These are phyloP conservation scores for Drosophila chauvacae DNA, from an alignment of 1,140 invertebrate genomes.

Conservation along the genomic window DNA sequence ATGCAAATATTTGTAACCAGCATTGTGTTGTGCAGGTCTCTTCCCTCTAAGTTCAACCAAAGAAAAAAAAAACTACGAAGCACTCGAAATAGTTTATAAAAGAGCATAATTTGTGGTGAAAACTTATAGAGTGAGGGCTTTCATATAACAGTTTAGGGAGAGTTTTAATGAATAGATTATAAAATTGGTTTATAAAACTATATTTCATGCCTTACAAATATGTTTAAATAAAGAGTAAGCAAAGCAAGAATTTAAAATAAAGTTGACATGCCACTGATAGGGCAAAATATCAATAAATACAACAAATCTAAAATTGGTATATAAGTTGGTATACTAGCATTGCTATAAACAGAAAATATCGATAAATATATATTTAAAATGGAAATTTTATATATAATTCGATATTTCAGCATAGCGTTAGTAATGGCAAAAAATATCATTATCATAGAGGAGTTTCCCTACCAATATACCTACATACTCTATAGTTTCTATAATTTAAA, in stretches of 20 bases:
- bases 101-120: neutral
- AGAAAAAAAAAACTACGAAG: neutral
- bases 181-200: neutral
- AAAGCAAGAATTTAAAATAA: neutral
- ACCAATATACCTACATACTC: neutral
- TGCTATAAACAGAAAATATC: no score
- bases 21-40: neutral
- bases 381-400: no score
- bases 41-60: neutral
- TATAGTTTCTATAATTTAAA: neutral
- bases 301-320: neutral
- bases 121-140: neutral
- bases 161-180: no score
- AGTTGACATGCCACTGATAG: neutral
- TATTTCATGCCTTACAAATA: neutral
- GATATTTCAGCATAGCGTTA: no score
- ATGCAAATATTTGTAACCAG: slow-evolving; percentile 63
- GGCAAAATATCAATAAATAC: no score
- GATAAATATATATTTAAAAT: no score
- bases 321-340: neutral
- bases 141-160: no score
- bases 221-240: neutral
- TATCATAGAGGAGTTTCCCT: no score
- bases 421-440: no score
- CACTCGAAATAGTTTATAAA: neutral